Evolutionary conservation across 2,888 invertebrate species (phyloP).

Genomic region (Rhaphigaster nebulosa): DNA sequence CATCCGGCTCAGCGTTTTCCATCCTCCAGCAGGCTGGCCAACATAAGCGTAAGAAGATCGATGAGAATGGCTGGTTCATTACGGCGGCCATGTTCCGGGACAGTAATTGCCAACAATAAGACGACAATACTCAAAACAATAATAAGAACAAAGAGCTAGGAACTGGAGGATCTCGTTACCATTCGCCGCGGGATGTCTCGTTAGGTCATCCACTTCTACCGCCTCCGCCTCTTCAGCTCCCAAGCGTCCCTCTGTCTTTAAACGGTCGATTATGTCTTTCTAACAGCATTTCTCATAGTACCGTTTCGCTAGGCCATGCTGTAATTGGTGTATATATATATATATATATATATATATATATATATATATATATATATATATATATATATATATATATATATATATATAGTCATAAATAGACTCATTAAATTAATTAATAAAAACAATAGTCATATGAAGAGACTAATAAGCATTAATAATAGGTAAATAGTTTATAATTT

Average conservation of each 20-base stretch:
- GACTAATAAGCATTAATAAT: too few species aligned
- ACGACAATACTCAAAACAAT: background rate
- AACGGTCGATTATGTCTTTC: background rate
- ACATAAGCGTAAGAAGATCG: background rate
- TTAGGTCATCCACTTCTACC: slow-evolving; percentile 5
- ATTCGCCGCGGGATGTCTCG: slow-evolving; percentile 2
- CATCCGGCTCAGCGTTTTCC: background rate
- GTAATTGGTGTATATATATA: too few species aligned
- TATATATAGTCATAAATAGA: too few species aligned
- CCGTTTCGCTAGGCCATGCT: too few species aligned
- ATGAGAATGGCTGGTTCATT: background rate
- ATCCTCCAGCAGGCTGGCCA: background rate
- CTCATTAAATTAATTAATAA: too few species aligned
- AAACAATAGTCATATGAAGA: too few species aligned
- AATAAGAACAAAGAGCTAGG: background rate
- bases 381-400: too few species aligned
- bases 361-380: too few species aligned
- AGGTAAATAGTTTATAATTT: too few species aligned
- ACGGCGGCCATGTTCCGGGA: background rate
- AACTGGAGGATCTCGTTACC: slow-evolving; percentile 4
- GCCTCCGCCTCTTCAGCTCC: background rate
- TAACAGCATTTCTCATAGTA: background rate
- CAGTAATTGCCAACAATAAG: slow-evolving; percentile 29
- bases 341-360: too few species aligned
- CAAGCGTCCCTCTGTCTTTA: background rate